Conservation (phyloP, 2,797 vertebrate species). For the Numenius phaeopus region DNA sequence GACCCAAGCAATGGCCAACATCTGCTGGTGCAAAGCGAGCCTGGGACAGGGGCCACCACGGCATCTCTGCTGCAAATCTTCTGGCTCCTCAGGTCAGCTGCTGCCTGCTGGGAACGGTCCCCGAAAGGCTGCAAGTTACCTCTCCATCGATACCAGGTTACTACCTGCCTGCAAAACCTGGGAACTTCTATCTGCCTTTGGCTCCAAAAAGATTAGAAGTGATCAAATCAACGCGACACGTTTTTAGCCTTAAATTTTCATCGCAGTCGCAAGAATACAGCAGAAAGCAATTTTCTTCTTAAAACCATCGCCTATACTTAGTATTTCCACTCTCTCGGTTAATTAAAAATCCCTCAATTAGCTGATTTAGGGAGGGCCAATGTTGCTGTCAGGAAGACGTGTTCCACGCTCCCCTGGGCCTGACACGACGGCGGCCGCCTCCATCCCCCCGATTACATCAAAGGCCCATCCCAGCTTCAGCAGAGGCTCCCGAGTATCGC, state of each 20-base stretch:
- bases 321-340: neutral
- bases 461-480: neutral
- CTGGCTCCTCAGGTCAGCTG: neutral
- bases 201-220: neutral
- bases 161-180: neutral
- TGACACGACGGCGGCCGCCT: neutral
- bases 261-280: neutral
- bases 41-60: neutral
- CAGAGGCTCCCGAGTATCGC: neutral
- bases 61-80: neutral
- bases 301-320: neutral
- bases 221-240: neutral
- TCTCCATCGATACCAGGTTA: neutral
- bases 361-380: neutral
- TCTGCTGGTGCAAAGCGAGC: fast-evolving
- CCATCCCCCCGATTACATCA: neutral
- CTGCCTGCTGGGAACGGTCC: neutral
- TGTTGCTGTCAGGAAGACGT: neutral
- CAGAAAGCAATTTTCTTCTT: neutral
- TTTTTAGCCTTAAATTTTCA: neutral
- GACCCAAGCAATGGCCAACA: neutral
- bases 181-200: neutral
- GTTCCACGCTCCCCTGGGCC: neutral
- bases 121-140: neutral
- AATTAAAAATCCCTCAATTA: neutral